Evolutionary conservation across 2,113 vertebrate genomes (phyloP).

Genomic region (Crotalus tigris): DNA sequence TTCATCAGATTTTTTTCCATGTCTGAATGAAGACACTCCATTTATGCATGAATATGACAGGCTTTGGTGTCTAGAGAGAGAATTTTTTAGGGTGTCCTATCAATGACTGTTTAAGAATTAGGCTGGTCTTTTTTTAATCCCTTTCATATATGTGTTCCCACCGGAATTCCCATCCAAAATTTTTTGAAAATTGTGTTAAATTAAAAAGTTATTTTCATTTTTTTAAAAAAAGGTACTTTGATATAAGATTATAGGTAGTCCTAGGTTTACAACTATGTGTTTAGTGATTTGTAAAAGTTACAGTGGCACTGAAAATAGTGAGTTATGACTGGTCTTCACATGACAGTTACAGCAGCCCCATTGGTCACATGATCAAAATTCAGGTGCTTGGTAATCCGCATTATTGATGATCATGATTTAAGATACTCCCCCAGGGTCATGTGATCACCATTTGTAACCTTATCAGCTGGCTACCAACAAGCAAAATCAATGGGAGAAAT

Average conservation of each 20-base stretch:
- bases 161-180: background rate
- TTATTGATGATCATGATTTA: too few species aligned
- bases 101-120: background rate
- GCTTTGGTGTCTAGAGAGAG: background rate
- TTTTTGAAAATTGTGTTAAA: background rate
- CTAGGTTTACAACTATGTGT: too few species aligned
- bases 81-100: background rate
- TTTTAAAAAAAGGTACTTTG: background rate
- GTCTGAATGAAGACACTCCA: background rate
- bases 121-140: background rate
- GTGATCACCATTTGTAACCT: too few species aligned
- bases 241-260: background rate
- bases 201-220: constrained; percentile 3
- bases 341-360: too few species aligned
- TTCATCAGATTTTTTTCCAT: background rate
- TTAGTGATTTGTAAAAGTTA: too few species aligned
- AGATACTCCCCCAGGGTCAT: too few species aligned
- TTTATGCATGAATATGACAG: background rate
- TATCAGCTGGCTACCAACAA: too few species aligned
- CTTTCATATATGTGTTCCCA: background rate
- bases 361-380: too few species aligned
- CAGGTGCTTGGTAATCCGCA: too few species aligned
- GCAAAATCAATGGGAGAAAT: too few species aligned
- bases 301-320: too few species aligned
- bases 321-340: too few species aligned